Conservation (phyloP, 2,797 vertebrate genomes). For the Periparus ater region DNA sequence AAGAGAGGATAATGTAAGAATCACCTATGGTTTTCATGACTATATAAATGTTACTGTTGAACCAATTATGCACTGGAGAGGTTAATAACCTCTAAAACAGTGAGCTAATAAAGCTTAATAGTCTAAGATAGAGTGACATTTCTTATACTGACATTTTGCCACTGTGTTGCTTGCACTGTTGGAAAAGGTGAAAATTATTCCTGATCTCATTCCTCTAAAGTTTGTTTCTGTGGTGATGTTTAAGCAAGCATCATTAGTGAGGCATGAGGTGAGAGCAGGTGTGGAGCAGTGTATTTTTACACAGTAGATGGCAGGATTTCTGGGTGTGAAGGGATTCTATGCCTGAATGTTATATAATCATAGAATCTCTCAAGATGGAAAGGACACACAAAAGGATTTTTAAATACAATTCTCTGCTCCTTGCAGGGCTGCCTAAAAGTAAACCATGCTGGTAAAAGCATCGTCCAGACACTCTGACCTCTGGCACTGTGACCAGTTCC, state of each 20-base stretch:
- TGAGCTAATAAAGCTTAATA: background rate
- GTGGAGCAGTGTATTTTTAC: background rate
- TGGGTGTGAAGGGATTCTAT: background rate
- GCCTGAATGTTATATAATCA: background rate
- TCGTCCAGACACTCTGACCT: background rate
- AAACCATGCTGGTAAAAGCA: background rate
- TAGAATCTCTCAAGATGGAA: background rate
- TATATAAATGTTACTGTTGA: background rate
- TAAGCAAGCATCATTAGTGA: background rate
- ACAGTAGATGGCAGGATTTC: background rate
- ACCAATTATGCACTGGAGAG: background rate
- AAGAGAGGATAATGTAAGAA: background rate
- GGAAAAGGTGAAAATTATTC: background rate
- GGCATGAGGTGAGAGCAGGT: background rate
- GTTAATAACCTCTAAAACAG: background rate
- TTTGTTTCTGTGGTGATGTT: background rate
- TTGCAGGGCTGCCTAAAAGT: background rate
- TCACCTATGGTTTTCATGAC: background rate
- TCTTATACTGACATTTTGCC: background rate
- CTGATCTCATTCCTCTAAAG: background rate
- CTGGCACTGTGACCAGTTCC: background rate
- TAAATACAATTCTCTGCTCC: background rate
- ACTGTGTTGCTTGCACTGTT: background rate
- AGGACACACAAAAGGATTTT: background rate
- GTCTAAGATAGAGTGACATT: conserved; percentile 13